A percentile compares a stretch with the other conserved stretches of the same genome.
These are phyloP conservation scores for Eupsilia transversa DNA, from an alignment of 2,888 invertebrate genomes.

Conservation along the genomic window DNA sequence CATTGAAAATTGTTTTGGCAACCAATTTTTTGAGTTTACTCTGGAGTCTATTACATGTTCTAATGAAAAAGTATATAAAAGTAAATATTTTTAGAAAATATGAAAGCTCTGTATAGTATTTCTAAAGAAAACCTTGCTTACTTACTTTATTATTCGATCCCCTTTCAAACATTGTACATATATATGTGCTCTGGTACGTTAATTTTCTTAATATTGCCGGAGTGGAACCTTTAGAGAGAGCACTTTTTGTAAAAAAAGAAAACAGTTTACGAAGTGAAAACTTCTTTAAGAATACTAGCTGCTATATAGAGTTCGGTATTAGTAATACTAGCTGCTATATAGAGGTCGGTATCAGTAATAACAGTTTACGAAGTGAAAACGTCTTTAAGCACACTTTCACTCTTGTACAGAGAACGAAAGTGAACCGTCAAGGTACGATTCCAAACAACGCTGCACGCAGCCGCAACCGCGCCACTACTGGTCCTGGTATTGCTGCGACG, in stretches of 20 bases:
- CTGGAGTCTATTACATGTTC: not conserved
- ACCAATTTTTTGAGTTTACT: not conserved
- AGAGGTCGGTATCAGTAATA: not conserved
- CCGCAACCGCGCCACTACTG: too few relatives aligned
- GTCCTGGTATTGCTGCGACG: too few relatives aligned
- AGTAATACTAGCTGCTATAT: too few relatives aligned
- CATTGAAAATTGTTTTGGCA: not conserved
- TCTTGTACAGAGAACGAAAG: too few relatives aligned
- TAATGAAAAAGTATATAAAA: constrained; percentile 3
- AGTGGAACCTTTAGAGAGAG: constrained; percentile 6
- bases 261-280: too few relatives aligned
- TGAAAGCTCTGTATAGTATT: not conserved
- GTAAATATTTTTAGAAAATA: not conserved
- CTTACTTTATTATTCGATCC: constrained; percentile 9
- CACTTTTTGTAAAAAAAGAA: not conserved
- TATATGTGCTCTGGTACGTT: not conserved
- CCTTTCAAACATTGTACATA: not conserved
- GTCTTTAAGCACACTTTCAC: too few relatives aligned
- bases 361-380: not conserved
- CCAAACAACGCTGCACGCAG: too few relatives aligned
- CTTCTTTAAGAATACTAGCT: not conserved
- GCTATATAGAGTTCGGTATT: not conserved
- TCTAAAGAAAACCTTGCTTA: constrained; percentile 16
- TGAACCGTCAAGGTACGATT: too few relatives aligned
- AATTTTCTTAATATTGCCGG: constrained; percentile 25